phyloP scores from a whole-genome alignment of 2,113 vertebrate species.

The Puntigrus tetrazona region DNA sequence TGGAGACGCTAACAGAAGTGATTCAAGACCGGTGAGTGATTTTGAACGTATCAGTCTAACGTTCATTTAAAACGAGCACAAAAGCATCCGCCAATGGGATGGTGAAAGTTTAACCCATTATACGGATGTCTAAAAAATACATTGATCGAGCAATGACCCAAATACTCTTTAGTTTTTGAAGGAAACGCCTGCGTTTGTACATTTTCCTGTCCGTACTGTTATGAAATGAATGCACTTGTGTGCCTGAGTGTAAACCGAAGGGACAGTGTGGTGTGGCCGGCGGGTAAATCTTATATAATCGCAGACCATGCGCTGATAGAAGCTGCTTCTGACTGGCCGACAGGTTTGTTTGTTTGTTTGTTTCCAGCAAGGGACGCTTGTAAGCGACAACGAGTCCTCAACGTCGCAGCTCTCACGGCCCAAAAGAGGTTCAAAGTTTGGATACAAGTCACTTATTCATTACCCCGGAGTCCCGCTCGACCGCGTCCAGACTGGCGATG shows the following conservation, averaged over 20 bases:
- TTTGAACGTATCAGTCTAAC: not conserved
- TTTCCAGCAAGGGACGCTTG: not conserved
- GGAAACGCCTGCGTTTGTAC: not conserved
- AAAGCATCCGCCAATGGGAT: not conserved
- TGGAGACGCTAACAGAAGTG: conserved; percentile 58
- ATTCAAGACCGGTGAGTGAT: conserved; percentile 65
- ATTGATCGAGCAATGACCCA: not conserved
- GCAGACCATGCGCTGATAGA: not conserved
- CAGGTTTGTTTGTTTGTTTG: no score
- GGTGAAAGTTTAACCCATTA: not conserved
- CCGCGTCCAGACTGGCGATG: not conserved
- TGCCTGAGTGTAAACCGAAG: not conserved
- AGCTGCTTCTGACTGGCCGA: not conserved
- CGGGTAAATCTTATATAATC: not conserved
- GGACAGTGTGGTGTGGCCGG: not conserved
- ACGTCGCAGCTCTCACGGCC: no score
- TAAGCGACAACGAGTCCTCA: not conserved
- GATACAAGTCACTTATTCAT: not conserved
- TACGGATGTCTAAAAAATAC: not conserved
- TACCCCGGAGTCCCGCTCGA: not conserved
- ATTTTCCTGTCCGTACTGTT: not conserved
- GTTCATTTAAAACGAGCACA: not conserved
- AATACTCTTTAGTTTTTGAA: not conserved
- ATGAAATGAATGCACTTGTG: not conserved
- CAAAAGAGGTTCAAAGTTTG: conserved; percentile 7